Conservation (phyloP, 2,797 vertebrate genomes). For the Hyperoplus immaculatus region DNA sequence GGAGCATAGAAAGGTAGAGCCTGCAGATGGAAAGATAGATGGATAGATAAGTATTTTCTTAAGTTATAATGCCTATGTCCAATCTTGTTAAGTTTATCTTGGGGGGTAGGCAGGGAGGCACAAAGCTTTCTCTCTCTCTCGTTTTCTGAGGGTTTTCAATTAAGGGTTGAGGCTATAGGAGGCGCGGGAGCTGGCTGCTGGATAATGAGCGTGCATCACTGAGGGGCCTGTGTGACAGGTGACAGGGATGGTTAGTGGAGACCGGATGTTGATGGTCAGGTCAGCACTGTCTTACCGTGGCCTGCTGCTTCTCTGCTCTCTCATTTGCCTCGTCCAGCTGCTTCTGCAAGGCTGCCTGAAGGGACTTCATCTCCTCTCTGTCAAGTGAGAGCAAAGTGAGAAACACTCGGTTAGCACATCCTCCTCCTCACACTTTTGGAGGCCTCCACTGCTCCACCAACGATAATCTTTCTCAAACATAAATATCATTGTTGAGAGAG, state of each 20-base stretch:
- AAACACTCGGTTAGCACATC: conserved; percentile 74
- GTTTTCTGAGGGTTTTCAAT: conserved; percentile 58
- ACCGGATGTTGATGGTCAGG: conserved; percentile 63
- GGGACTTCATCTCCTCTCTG: conserved; percentile 98
- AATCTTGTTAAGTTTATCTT: conserved; percentile 23
- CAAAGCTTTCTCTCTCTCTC: conserved; percentile 22
- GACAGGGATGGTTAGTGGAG: conserved; percentile 66
- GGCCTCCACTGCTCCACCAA: conserved; percentile 12
- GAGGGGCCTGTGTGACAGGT: conserved; percentile 70
- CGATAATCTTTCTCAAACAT: conserved; percentile 24
- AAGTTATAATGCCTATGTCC: conserved; percentile 29
- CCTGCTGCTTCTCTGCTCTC: conserved; percentile 96
- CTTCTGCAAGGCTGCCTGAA: conserved; percentile 96
- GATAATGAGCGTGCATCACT: conserved; percentile 69
- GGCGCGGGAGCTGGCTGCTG: conserved; percentile 48
- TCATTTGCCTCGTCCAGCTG: conserved; percentile 96
- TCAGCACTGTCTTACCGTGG: conserved; percentile 89
- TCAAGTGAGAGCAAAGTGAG: conserved; percentile 75
- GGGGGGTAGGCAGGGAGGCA: background rate
- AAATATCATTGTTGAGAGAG: background rate
- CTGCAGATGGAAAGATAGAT: conserved; percentile 13
- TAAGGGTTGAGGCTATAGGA: conserved; percentile 43
- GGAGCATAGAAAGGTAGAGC: background rate
- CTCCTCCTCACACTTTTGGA: conserved; percentile 33
- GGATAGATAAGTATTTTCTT: conserved; percentile 29